A percentile compares a stretch with the other conserved stretches of the same genome.
Evolutionary conservation across 2,797 vertebrate genomes (phyloP).

Genomic region (Acrocephalus scirpaceus): DNA sequence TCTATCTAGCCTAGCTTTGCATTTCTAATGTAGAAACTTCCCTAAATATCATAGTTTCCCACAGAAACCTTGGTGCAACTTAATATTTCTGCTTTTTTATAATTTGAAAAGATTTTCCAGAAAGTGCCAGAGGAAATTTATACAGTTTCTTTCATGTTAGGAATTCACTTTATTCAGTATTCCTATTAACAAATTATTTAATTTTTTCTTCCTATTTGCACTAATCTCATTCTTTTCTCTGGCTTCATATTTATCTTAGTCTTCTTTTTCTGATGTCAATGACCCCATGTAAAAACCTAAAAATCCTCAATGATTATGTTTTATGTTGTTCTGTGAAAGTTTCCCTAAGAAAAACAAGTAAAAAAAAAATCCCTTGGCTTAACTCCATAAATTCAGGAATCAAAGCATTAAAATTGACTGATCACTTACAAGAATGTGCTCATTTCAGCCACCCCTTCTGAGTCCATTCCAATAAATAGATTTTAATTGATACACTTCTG

Average conservation of each 20-base stretch:
- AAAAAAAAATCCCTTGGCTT: not conserved
- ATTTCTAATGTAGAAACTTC: not conserved
- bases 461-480: not conserved
- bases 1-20: not conserved
- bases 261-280: not conserved
- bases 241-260: not conserved
- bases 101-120: not conserved
- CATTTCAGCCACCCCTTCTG: not conserved
- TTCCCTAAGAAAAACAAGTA: not conserved
- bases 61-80: not conserved
- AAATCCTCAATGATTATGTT: not conserved
- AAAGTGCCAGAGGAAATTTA: not conserved
- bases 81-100: not conserved
- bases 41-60: not conserved
- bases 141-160: not conserved
- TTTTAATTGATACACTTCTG: not conserved
- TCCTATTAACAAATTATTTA: not conserved
- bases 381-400: not conserved
- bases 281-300: not conserved
- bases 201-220: not conserved
- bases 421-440: not conserved
- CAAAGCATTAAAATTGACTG: not conserved
- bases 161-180: not conserved
- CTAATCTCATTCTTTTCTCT: not conserved
- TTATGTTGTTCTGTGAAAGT: not conserved